A percentile compares a stretch with the other conserved stretches of the same genome.
phyloP scores from a whole-genome alignment of 2,113 vertebrate genomes.

The Vidua macroura region DNA sequence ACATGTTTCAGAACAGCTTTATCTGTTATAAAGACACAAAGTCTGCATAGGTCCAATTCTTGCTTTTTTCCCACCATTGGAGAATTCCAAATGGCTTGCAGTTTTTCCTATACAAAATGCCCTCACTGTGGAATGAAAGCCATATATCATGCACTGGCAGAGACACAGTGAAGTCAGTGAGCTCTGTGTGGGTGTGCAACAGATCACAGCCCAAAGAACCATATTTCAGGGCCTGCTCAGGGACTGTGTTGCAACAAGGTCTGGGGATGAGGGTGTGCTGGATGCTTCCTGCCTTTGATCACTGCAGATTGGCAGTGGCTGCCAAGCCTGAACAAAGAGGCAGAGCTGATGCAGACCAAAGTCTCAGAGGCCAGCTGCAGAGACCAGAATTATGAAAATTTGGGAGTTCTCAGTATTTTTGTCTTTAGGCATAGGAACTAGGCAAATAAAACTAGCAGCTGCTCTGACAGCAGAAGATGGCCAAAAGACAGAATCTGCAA shows the following conservation, averaged over 20 bases:
- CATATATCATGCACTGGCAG: not conserved
- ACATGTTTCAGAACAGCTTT: not conserved
- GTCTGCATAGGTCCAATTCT: not conserved
- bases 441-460: not conserved
- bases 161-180: not conserved
- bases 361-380: not conserved
- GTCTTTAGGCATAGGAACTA: not conserved
- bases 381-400: not conserved
- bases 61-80: not conserved
- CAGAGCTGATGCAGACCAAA: not conserved
- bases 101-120: not conserved
- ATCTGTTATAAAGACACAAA: not conserved
- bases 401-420: not conserved
- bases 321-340: slow-evolving; percentile 37
- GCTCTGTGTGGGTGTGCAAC: not conserved
- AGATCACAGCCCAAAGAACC: not conserved
- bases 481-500: not conserved
- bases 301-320: not conserved
- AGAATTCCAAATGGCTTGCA: not conserved
- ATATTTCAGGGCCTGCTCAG: not conserved
- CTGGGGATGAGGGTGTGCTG: slow-evolving; percentile 2
- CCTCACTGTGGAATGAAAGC: not conserved
- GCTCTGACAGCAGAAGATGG: not conserved
- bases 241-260: not conserved
- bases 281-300: slow-evolving; percentile 49